Conservation (phyloP, 2,113 vertebrate species). For the Nanorana parkeri region DNA sequence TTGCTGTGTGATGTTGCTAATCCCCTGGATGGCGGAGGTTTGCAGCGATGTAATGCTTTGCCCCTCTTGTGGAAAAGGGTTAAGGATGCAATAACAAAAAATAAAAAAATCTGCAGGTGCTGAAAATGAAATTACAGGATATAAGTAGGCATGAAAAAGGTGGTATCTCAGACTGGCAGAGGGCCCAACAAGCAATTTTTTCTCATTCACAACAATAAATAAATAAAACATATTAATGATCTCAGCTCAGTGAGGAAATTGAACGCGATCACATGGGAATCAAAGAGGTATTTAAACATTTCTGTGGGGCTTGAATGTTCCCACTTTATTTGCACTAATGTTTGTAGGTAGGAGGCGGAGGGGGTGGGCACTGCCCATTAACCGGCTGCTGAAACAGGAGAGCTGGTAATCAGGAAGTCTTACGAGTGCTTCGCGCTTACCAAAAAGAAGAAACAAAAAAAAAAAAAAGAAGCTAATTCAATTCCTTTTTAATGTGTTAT, state of each 20-base stretch:
- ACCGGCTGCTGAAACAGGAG: slow-evolving; percentile 7
- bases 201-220: slow-evolving; percentile 48
- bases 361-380: slow-evolving; percentile 10
- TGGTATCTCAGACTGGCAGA: slow-evolving; percentile 25
- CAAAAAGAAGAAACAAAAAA: not conserved
- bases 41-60: slow-evolving; percentile 31
- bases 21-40: slow-evolving; percentile 22
- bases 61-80: slow-evolving; percentile 41
- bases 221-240: slow-evolving; percentile 49
- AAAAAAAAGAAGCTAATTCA: slow-evolving; percentile 23
- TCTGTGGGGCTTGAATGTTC: slow-evolving; percentile 21
- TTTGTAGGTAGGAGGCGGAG: not conserved
- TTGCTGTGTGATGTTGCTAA: slow-evolving; percentile 45
- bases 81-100: slow-evolving; percentile 22
- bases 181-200: slow-evolving; percentile 35
- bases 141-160: slow-evolving; percentile 44
- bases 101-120: slow-evolving; percentile 13
- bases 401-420: slow-evolving; percentile 22
- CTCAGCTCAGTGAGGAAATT: slow-evolving; percentile 28
- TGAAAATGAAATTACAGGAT: slow-evolving; percentile 50
- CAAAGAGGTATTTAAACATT: slow-evolving; percentile 34
- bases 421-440: slow-evolving; percentile 11
- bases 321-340: slow-evolving; percentile 26
- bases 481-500: slow-evolving; percentile 44
- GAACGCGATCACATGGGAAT: slow-evolving; percentile 1